Evolutionary conservation across 2,888 invertebrate genomes (phyloP).

Genomic region (Leptopilina drosophilae): DNA sequence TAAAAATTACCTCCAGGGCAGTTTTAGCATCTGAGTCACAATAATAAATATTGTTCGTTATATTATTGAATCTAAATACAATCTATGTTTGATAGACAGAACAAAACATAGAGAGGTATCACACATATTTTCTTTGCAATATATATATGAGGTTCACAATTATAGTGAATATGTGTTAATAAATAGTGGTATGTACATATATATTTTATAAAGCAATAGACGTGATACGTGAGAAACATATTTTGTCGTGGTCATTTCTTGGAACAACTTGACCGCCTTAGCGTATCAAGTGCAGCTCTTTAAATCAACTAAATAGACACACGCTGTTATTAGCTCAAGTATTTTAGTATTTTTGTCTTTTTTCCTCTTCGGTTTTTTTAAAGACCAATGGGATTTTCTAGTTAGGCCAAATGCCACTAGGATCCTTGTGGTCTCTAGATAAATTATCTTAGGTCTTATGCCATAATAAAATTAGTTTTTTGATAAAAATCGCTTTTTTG

Average conservation of each 20-base stretch:
- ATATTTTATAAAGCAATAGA: slow-evolving; percentile 7
- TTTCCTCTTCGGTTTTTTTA: neutral
- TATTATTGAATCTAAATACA: neutral
- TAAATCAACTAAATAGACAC: neutral
- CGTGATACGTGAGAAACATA: slow-evolving; percentile 56
- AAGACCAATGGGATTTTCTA: too few relatives aligned
- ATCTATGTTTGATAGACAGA: slow-evolving; percentile 13
- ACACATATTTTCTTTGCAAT: neutral
- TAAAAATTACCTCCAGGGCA: slow-evolving; percentile 18
- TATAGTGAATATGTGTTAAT: neutral
- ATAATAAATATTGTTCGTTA: neutral
- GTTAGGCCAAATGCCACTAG: too few relatives aligned
- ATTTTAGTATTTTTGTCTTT: neutral
- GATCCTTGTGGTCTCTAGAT: too few relatives aligned
- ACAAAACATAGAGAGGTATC: neutral
- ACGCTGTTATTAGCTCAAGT: neutral
- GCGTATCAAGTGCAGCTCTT: slow-evolving; percentile 64
- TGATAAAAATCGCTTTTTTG: too few relatives aligned
- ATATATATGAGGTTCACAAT: neutral
- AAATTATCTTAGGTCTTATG: too few relatives aligned
- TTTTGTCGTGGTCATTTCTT: slow-evolving; percentile 63
- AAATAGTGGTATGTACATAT: neutral
- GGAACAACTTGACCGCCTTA: slow-evolving; percentile 65
- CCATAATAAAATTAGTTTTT: too few relatives aligned
- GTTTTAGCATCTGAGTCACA: slow-evolving; percentile 11